These are phyloP conservation scores for Scartelaos histophorus DNA, from an alignment of 2,113 vertebrate species.

Conservation along the genomic window DNA sequence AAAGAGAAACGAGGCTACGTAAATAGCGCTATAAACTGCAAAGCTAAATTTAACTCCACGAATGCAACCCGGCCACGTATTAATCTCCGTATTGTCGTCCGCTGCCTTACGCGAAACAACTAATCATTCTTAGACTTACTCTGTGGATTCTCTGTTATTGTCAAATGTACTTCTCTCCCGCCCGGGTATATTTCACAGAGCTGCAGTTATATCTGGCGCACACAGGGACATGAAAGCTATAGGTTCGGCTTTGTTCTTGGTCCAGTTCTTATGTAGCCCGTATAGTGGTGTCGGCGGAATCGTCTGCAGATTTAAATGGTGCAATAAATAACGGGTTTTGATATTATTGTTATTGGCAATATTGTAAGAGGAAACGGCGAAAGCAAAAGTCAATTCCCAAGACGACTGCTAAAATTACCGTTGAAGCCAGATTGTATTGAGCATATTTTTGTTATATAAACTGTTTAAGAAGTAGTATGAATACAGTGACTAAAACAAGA, in stretches of 20 bases:
- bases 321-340: too few relatives aligned
- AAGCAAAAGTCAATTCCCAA: too few relatives aligned
- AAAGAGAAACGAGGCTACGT: neutral
- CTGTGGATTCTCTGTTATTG: neutral
- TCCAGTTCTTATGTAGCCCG: neutral
- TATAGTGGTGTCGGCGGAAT: neutral
- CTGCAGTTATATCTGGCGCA: neutral
- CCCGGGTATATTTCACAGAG: neutral
- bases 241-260: neutral
- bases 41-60: constrained; percentile 5
- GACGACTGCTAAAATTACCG: too few relatives aligned
- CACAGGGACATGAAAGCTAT: neutral
- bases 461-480: too few relatives aligned
- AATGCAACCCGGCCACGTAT: neutral
- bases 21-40: neutral
- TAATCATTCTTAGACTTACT: neutral
- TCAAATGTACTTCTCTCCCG: neutral
- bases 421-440: too few relatives aligned
- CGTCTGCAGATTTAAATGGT: neutral
- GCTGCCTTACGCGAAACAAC: neutral
- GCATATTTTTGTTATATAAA: too few relatives aligned
- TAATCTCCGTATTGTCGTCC: neutral
- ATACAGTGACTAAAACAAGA: too few relatives aligned
- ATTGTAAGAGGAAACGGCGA: too few relatives aligned
- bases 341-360: too few relatives aligned